Evolutionary conservation across 2,888 invertebrate genomes (phyloP).

Genomic region (Epistrophe grossulariae): DNA sequence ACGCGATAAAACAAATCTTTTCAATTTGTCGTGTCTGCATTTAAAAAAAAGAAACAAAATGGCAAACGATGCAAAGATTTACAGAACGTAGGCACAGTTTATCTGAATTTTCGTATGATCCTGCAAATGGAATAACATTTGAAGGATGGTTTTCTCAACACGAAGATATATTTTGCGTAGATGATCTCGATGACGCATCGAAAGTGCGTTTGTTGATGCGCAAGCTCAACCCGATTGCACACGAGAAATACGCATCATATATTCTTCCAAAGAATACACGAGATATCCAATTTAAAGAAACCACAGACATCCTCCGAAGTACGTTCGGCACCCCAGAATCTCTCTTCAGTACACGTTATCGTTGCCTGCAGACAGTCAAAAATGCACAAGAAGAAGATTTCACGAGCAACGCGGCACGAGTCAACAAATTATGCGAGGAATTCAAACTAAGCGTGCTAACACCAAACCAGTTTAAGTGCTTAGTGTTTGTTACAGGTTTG

Average conservation of each 20-base stretch:
- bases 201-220: constrained; percentile 12
- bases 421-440: constrained; percentile 47
- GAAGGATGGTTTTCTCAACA: not conserved
- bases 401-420: no score
- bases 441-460: constrained; percentile 42
- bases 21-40: no score
- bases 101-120: no score
- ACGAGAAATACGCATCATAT: constrained; percentile 11
- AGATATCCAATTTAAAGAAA: not conserved
- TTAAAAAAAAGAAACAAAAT: no score
- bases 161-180: not conserved
- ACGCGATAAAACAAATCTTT: no score
- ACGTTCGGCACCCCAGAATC: no score
- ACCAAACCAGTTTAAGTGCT: constrained; percentile 72
- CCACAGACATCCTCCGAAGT: no score
- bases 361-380: no score
- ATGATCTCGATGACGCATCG: not conserved
- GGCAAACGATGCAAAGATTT: no score
- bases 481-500: constrained; percentile 6
- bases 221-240: not conserved
- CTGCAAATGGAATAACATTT: not conserved
- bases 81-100: no score
- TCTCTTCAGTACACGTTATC: no score
- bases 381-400: no score
- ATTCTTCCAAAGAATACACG: constrained; percentile 27